Evolutionary conservation across 64 coral and sea anemone genomes (phyloP).

Genomic region (Dendronephthya gigantea): DNA sequence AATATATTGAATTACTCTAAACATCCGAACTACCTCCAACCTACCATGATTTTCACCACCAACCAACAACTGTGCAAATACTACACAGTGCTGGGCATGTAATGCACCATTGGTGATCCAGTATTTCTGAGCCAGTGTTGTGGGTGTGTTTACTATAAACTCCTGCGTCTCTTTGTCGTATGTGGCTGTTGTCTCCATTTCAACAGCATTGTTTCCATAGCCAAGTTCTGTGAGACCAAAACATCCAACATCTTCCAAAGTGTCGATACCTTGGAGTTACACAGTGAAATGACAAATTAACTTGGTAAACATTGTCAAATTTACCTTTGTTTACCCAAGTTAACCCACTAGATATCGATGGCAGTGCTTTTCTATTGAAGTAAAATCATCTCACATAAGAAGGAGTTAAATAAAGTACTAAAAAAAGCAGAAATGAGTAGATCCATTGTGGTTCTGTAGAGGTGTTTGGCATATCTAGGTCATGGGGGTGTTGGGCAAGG

Average conservation of each 20-base stretch:
- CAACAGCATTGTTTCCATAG: neutral
- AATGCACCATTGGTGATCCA: constrained; percentile 88
- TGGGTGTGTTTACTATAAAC: constrained; percentile 64
- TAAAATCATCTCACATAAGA: no score
- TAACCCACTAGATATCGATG: no score
- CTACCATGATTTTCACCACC: constrained; percentile 69
- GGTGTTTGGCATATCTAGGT: no score
- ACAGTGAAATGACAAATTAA: no score
- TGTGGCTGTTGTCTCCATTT: constrained; percentile 75
- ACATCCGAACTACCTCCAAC: neutral
- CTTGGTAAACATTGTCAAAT: no score
- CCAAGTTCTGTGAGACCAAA: constrained; percentile 9
- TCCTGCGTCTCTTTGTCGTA: constrained; percentile 77
- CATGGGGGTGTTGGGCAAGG: no score
- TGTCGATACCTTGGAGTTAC: neutral
- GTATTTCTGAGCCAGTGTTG: constrained; percentile 69
- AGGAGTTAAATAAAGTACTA: no score
- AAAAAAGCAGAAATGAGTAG: no score
- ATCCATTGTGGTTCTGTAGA: no score
- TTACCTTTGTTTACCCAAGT: no score
- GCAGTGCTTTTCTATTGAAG: no score
- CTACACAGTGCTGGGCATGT: constrained; percentile 65
- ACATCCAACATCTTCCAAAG: neutral
- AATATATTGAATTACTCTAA: no score
- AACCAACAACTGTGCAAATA: constrained; percentile 59